These are phyloP conservation scores for Eilema caniola DNA, from an alignment of 2,888 invertebrate genomes.

Conservation along the genomic window DNA sequence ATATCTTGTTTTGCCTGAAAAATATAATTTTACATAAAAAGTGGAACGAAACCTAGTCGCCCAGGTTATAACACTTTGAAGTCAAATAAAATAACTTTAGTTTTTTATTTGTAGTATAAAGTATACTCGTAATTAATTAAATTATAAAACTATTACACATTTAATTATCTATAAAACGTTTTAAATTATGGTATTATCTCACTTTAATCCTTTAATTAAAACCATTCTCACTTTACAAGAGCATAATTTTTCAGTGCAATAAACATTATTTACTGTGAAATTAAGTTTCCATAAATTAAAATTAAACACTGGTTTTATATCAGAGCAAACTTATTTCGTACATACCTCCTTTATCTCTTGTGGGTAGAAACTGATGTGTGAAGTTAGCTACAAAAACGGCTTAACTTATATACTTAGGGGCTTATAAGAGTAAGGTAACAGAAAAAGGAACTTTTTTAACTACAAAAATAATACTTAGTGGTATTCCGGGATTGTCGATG, in stretches of 20 bases:
- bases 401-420: no score
- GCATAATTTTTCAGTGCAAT: constrained; percentile 5
- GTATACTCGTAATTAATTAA: not conserved
- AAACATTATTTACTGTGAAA: constrained; percentile 2
- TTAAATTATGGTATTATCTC: constrained; percentile 2
- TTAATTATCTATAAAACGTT: constrained; percentile 10
- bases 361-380: no score
- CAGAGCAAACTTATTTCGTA: constrained; percentile 2
- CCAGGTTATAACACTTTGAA: not conserved
- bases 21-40: not conserved
- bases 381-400: no score
- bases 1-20: not conserved
- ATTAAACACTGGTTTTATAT: constrained; percentile 2
- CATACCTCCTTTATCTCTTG: not conserved
- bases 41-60: not conserved
- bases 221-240: not conserved
- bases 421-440: no score
- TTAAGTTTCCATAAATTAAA: constrained; percentile 4
- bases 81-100: constrained; percentile 6
- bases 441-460: no score
- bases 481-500: no score
- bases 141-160: constrained; percentile 1
- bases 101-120: not conserved
- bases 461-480: no score
- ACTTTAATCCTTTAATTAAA: constrained; percentile 2